Base-by-base conservation (phyloP, 2,888 invertebrate genomes). In the Pristionchus entomophagus region DNA sequence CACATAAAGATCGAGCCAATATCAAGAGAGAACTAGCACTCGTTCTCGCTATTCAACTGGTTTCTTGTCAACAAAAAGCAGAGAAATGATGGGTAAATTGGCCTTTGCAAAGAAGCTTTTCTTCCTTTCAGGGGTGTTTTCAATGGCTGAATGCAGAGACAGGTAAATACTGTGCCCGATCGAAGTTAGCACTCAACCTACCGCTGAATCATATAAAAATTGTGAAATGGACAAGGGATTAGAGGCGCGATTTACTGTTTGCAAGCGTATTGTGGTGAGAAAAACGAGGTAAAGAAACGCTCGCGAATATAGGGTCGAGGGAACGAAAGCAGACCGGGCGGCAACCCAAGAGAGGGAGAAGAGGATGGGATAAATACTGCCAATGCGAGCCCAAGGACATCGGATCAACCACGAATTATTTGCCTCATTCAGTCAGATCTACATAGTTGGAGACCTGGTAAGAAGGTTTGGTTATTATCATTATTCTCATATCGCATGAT, bases 51-150 rank as follows among this genome's bases (percentile, higher is more conserved):
- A 32, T 35, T 29, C 29, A 17, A 59, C 59, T 29, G 29, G 59
- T 59, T 59, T 3, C 59, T 59, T 59, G 59, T 59, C 59, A 59
- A 17, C 59, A 59, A 29, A 29, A 29, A 29, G 29, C 59, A n/a
- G 32, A n/a, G 29, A 69, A 38, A n/a, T 73, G 73, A 73, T 29
- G 73, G 5, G 73, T 38, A 73, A 73, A 38, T 73, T 73, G 65
- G 17, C 26, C 26, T 26, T 17, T 6, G 38, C 8, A 69, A 73
- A 3, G 6, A 26, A 35, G 69, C 4, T 19, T 19, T 6, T 29
- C 32, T 35, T 26, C 69, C 14, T 22, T 65, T 26, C 22, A 26
- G 19, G 14, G 26, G n/a, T 19, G 17, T 53, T 14, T 17, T 53
- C 19, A 12, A 3, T 17, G 8, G 3, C 14, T 10, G 14, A 14